phyloP scores from a whole-genome alignment of 2,113 vertebrate species.

The Mionectes macconnelli region DNA sequence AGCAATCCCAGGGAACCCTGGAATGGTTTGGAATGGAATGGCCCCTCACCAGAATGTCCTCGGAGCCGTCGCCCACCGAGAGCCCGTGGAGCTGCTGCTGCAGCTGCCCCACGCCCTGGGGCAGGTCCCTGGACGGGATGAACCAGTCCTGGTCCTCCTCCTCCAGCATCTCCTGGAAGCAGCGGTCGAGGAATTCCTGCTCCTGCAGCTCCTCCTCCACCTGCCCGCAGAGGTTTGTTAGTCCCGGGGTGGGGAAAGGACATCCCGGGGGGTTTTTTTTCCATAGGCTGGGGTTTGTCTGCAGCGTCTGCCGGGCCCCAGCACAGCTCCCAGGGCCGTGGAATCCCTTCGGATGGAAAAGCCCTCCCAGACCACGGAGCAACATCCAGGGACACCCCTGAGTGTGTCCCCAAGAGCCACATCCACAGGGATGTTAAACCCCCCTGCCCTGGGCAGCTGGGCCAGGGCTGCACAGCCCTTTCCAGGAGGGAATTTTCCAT shows the following conservation, averaged over 20 bases:
- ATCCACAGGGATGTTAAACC: not conserved
- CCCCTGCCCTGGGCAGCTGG: not conserved
- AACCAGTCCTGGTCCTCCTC: conserved; percentile 99
- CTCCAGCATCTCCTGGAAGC: conserved; percentile 98
- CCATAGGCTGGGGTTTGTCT: not conserved
- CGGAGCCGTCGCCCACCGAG: conserved; percentile 77
- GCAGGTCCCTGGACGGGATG: conserved; percentile 92
- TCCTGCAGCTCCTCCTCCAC: conserved; percentile 97
- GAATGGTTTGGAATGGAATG: too few relatives aligned
- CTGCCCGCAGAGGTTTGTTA: conserved; percentile 52
- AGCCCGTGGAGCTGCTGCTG: conserved; percentile 93
- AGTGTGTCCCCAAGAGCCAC: not conserved
- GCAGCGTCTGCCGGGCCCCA: not conserved
- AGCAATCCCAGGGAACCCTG: too few relatives aligned
- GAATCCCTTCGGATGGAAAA: not conserved
- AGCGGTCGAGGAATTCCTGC: conserved; percentile 96
- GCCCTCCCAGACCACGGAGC: not conserved
- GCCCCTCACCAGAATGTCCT: conserved; percentile 91
- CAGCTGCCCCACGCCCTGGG: conserved; percentile 87
- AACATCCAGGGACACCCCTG: not conserved
- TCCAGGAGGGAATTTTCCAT: not conserved
- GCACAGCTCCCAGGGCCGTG: not conserved
- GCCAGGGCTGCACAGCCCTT: not conserved
- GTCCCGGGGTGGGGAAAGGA: rapidly evolving
- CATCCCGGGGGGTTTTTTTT: rapidly evolving